Evolutionary conservation across 2,797 vertebrate species (phyloP).

Genomic region (Tenualosa ilisha): DNA sequence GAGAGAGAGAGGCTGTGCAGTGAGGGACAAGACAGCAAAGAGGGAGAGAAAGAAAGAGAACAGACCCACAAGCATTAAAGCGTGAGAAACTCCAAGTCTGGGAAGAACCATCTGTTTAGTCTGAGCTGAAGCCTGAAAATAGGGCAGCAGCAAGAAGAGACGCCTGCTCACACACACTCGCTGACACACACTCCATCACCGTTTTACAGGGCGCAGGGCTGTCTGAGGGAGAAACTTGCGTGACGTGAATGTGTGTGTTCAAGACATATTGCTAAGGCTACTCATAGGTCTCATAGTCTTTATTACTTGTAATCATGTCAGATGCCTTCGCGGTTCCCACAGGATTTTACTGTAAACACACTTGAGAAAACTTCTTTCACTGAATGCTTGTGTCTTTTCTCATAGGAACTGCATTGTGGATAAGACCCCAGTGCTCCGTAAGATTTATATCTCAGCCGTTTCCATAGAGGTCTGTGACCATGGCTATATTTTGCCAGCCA

Average conservation of each 20-base stretch:
- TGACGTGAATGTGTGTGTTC: neutral
- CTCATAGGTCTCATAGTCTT: neutral
- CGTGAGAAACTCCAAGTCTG: conserved; percentile 14
- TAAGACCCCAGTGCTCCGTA: neutral
- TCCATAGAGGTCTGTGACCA: neutral
- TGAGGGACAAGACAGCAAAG: neutral
- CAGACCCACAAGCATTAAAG: conserved; percentile 18
- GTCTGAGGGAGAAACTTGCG: neutral
- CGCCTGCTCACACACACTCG: neutral
- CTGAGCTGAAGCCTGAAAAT: neutral
- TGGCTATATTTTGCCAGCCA: no score
- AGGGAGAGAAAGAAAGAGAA: conserved; percentile 24
- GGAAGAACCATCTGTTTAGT: conserved; percentile 13
- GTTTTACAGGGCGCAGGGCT: neutral
- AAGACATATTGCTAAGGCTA: neutral
- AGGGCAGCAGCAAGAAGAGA: neutral
- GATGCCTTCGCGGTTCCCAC: neutral
- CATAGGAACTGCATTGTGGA: neutral
- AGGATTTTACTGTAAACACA: neutral
- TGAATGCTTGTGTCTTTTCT: neutral
- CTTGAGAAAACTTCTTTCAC: neutral
- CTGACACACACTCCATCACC: neutral
- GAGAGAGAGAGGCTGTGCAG: conserved; percentile 32
- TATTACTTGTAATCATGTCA: neutral
- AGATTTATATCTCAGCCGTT: neutral